Percentiles rank a stretch among this genome's conserved stretches.
Conservation (phyloP, 2,113 vertebrate species). For the Epinephelus lanceolatus region DNA sequence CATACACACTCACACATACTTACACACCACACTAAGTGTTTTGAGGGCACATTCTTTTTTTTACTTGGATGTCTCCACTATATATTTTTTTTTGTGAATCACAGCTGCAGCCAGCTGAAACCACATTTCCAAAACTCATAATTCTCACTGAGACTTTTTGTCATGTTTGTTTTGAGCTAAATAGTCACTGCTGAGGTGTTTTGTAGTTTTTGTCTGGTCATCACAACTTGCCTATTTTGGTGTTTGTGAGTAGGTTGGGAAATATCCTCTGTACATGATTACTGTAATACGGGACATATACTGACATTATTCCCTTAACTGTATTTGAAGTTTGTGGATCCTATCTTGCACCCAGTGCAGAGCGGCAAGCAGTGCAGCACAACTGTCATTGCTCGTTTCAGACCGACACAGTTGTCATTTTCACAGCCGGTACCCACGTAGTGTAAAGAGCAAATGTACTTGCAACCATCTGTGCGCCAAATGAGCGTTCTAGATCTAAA, state of each 20-base stretch:
- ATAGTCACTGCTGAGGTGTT: background rate
- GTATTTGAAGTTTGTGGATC: too few relatives aligned
- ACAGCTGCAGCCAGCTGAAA: background rate
- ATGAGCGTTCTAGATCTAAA: too few relatives aligned
- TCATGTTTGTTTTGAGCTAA: background rate
- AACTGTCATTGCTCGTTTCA: too few relatives aligned
- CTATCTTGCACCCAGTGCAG: too few relatives aligned
- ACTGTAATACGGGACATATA: background rate
- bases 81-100: background rate
- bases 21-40: background rate
- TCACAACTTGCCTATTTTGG: background rate
- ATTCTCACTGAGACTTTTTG: background rate
- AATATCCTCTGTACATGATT: background rate
- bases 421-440: too few relatives aligned
- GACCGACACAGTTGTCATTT: too few relatives aligned
- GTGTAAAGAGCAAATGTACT: too few relatives aligned
- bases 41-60: background rate
- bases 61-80: background rate
- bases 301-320: background rate
- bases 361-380: too few relatives aligned
- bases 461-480: too few relatives aligned
- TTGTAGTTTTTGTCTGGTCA: background rate
- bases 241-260: background rate
- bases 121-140: background rate
- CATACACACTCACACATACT: conserved; percentile 10